Conservation (phyloP, 2,113 vertebrate species). For the Bubalus kerabau region DNA sequence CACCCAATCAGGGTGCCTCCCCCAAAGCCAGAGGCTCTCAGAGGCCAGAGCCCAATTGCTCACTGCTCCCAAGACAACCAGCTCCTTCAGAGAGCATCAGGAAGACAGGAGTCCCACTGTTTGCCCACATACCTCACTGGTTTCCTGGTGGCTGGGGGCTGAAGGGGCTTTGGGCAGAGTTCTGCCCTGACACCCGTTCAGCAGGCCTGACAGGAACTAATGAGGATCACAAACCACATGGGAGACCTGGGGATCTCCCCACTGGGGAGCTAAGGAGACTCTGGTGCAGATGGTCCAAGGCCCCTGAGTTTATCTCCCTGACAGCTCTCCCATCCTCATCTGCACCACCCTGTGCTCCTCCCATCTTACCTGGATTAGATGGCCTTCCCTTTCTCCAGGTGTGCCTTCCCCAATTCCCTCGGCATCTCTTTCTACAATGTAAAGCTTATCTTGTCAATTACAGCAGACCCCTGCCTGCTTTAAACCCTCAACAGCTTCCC, state of each 20-base stretch:
- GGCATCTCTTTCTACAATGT: not conserved
- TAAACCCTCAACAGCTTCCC: not conserved
- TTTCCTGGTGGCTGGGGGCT: not conserved
- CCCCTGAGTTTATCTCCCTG: no score
- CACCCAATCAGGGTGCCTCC: not conserved
- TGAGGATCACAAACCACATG: not conserved
- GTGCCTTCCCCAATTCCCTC: not conserved
- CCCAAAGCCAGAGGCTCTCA: not conserved
- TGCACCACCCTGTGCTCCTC: not conserved
- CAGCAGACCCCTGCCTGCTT: not conserved
- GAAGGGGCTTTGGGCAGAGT: not conserved
- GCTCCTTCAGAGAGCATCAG: not conserved
- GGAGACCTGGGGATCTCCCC: not conserved
- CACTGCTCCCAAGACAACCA: not conserved
- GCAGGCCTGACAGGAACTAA: not conserved
- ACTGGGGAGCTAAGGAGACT: no score
- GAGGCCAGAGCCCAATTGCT: not conserved
- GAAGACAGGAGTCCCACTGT: no score
- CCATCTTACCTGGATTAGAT: not conserved
- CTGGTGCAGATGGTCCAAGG: not conserved
- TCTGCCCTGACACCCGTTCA: not conserved
- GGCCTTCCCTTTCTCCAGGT: not conserved
- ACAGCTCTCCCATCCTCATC: not conserved
- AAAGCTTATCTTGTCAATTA: not conserved
- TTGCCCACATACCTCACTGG: fast-evolving